A percentile compares a stretch with the other conserved stretches of the same genome.
These are phyloP conservation scores for Oligia strigilis DNA, from an alignment of 2,888 invertebrate genomes.

Conservation along the genomic window DNA sequence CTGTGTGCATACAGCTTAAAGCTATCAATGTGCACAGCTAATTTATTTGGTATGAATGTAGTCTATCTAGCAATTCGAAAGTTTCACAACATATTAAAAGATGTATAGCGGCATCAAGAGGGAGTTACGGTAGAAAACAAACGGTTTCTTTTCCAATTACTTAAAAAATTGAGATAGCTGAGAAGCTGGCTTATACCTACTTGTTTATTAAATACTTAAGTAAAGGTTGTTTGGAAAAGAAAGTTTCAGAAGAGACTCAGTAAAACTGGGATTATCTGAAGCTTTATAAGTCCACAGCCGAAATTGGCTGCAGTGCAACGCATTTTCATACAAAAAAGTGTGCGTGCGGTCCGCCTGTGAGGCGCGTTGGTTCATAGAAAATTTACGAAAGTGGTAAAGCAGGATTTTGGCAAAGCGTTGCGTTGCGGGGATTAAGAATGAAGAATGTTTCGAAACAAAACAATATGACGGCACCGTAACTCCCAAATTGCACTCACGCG, in stretches of 20 bases:
- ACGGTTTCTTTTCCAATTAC: not conserved
- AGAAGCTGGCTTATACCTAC: not conserved
- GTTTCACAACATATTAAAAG: constrained; percentile 11
- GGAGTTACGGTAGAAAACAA: constrained; percentile 36
- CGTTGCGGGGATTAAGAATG: not conserved
- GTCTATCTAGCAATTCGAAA: not conserved
- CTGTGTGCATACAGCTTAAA: not conserved
- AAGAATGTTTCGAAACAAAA: not conserved
- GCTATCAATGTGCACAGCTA: not conserved
- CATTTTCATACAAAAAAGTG: not conserved
- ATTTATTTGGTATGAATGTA: not conserved
- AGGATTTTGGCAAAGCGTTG: not conserved
- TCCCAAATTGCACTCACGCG: not conserved
- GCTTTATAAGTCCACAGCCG: constrained; percentile 1
- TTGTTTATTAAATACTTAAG: not conserved
- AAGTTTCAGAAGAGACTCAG: not conserved
- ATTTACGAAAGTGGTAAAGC: not conserved
- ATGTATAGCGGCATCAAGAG: not conserved
- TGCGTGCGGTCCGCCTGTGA: not conserved
- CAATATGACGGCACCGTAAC: not conserved
- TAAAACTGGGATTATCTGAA: not conserved
- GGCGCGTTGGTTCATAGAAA: not conserved
- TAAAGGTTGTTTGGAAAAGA: not conserved
- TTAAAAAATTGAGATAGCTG: not conserved
- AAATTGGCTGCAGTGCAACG: not conserved